phyloP scores from a whole-genome alignment of 2,888 invertebrate species.

The Cepaea hortensis region DNA sequence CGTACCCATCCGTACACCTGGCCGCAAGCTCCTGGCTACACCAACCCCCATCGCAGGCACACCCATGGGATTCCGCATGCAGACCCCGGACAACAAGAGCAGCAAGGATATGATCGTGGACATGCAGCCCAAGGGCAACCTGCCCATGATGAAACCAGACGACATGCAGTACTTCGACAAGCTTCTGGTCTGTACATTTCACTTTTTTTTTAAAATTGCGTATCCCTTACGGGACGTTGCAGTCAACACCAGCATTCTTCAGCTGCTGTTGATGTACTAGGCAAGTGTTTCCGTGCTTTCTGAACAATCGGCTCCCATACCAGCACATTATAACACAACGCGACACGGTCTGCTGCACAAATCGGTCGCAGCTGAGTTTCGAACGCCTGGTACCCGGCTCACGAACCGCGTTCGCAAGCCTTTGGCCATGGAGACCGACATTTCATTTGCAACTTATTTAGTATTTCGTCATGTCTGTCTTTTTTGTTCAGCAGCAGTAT shows the following conservation, averaged over 20 bases:
- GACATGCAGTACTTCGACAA: constrained; percentile 99
- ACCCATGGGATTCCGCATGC: constrained; percentile 76
- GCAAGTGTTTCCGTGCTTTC: not conserved
- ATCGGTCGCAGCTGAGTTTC: too few relatives aligned
- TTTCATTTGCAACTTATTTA: too few relatives aligned
- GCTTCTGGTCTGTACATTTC: constrained; percentile 81
- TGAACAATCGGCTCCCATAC: too few relatives aligned
- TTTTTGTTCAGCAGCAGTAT: too few relatives aligned
- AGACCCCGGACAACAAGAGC: constrained; percentile 75
- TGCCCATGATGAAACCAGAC: constrained; percentile 99
- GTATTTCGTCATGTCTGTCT: too few relatives aligned
- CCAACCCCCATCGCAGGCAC: constrained; percentile 90
- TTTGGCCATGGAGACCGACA: too few relatives aligned
- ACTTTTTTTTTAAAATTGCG: not conserved
- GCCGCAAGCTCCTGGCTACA: constrained; percentile 96
- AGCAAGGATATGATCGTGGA: constrained; percentile 83
- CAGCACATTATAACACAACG: too few relatives aligned
- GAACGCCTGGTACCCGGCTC: too few relatives aligned
- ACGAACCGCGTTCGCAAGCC: too few relatives aligned
- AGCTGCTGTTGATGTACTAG: not conserved
- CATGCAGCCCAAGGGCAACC: constrained; percentile 95
- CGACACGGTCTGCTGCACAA: too few relatives aligned
- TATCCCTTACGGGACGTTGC: not conserved
- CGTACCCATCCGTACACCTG: constrained; percentile 96
- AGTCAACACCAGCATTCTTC: too few relatives aligned